Evolutionary conservation across 2,888 invertebrate species (phyloP), one percentile per base, ranked within the genome.

Genomic region (Oxyteleia sp.): DNA sequence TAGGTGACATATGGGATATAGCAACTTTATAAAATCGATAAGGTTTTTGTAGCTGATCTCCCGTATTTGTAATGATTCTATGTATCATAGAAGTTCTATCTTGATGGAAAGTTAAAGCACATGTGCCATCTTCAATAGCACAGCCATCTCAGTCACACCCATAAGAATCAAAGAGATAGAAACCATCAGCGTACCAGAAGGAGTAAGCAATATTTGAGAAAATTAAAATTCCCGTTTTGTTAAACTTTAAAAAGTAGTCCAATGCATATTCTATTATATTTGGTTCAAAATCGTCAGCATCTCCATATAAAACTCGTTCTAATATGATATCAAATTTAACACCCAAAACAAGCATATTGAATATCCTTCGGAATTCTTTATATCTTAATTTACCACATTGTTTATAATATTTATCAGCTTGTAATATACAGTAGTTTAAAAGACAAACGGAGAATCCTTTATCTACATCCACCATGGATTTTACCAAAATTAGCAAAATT

Each of bases 131-230:
- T 1, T 80, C 82, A 8, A 7, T 80, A 0, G 85, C 83, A 7
- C 63, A 68, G 0, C 92, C 93, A 2, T 76, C 78, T 0, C 89
- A 85, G 47, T 93, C 91, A 38, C 92, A 93, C 4, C 87, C 43
- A 45, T 93, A 93, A 4, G 93, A 87, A 82, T 93, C 92, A 57
- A 93, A 93, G 0, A 93, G 63, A 16, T 92, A 92, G 23, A 85
- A 92, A 0, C 74, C 76, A 4, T 90, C 80, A 0, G 86, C 20
- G 0, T 32, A 76, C 93, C 93, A 93, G 61, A 93, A 90, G 0
- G 91, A 92, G 57, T 89, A 92, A 0, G 92, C 86, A 3, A 85
- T 85, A 47, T 91, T 91, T 0, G 23, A 15, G 11, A 93, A 90
- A 1, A 90, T 88, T 16, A 93, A 29, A 53, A 93, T 90, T 1